Evolutionary conservation across 2,113 vertebrate genomes (phyloP).

Genomic region (Ceyx cyanopectus): DNA sequence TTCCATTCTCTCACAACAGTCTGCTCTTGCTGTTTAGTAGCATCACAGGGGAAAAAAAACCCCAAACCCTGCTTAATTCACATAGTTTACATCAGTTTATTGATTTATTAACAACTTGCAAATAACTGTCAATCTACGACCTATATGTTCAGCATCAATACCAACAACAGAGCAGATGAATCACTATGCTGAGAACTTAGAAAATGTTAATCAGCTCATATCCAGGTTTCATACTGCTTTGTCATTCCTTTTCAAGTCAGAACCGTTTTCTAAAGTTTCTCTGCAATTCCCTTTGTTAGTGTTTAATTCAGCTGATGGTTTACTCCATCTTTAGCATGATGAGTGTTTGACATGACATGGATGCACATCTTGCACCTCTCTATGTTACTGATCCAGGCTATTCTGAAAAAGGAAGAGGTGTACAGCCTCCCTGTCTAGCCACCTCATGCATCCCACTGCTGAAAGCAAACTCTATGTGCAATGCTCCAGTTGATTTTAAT

Average conservation of each 20-base stretch:
- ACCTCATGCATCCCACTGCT: neutral
- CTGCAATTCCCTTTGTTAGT: neutral
- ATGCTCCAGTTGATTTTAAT: constrained; percentile 24
- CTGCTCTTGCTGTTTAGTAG: neutral
- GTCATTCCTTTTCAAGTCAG: neutral
- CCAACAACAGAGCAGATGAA: neutral
- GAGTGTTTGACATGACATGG: accelerated
- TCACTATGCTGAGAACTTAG: neutral
- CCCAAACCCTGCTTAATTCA: neutral
- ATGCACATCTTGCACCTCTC: accelerated
- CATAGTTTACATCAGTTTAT: neutral
- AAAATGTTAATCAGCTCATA: accelerated
- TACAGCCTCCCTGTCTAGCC: neutral
- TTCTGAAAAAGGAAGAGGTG: neutral
- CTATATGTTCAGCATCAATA: neutral
- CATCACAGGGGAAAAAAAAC: too few relatives aligned
- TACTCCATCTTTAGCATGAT: neutral
- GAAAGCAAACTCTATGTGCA: neutral
- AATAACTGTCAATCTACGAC: neutral
- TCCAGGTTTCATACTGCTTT: neutral
- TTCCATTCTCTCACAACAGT: neutral
- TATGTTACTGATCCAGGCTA: neutral
- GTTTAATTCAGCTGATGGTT: neutral
- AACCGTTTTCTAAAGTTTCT: neutral
- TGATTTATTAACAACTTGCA: neutral